Base-by-base conservation (phyloP, 1,140 invertebrate genomes). In the Eriosoma lanigerum region DNA sequence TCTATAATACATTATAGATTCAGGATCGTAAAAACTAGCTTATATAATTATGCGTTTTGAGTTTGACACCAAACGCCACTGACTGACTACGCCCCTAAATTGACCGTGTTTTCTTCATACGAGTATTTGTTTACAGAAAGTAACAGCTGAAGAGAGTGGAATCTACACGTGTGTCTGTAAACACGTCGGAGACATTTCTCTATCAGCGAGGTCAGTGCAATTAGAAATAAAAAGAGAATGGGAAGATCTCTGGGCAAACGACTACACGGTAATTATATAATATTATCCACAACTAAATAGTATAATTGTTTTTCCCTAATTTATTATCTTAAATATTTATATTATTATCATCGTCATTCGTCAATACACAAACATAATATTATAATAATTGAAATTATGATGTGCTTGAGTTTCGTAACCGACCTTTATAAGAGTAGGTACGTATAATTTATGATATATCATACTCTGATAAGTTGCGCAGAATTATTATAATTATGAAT, bases 121-220 rank as follows among this genome's bases (percentile, higher is more conserved):
- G n/a, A n/a, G n/a, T n/a, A n/a, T n/a, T n/a, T 66, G 15, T 66
- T 87, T 86, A 52, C 83, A 91, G 90, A 87, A 86, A 82, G 89
- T 91, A 12, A 88, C 89, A 32, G 86, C 89, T 32, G 84, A 85
- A 80, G 90, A 92, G 84, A 86, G 88, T 81, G 90, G 90, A 3
- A 87, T 88, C 81, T 91, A 91, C 83, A 89, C 88, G 83, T 92
- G 90, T 82, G 82, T 90, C 54, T 90, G 90, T n/a, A 89, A 87
- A 84, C 88, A 89, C 66, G 83, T 92, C 76, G 83, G 86, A 58
- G 84, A 86, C 66, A 80, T 73, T 50, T 66, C 81, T 21, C 68
- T 82, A n/a, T 86, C 85, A 68, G 86, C 86, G 80, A 85, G 86
- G 52, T 85, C 88, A 46, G 87, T 91, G 24, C 87, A 90, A 84